Evolutionary conservation across 2,888 invertebrate genomes (phyloP).

Genomic region (Drosophila colorata): DNA sequence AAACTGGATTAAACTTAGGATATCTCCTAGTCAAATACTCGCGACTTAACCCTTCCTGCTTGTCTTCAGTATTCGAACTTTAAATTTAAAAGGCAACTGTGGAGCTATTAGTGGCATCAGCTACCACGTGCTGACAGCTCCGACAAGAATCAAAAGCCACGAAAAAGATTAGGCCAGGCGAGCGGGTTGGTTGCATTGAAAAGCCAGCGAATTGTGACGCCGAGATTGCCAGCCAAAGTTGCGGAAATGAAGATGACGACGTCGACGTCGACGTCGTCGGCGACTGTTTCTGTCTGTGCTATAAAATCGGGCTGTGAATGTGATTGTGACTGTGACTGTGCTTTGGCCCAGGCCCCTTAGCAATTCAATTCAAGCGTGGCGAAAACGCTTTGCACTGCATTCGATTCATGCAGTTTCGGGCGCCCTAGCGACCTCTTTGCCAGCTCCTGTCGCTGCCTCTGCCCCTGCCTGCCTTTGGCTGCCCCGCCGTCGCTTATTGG

Average conservation of each 20-base stretch:
- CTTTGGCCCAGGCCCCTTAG: conserved; percentile 28
- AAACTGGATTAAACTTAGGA: no score
- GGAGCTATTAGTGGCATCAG: neutral
- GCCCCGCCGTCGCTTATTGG: conserved; percentile 62
- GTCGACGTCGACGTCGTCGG: conserved; percentile 18
- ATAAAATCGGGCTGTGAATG: conserved; percentile 11
- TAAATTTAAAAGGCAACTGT: neutral
- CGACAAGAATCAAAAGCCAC: conserved; percentile 33
- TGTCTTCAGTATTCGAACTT: neutral
- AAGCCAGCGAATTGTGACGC: conserved; percentile 72
- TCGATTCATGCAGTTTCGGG: conserved; percentile 45
- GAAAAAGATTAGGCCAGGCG: conserved; percentile 32
- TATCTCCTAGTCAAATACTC: no score
- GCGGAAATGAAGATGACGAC: conserved; percentile 42
- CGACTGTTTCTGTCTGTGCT: conserved; percentile 34
- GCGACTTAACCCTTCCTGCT: no score
- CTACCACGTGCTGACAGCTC: conserved; percentile 38
- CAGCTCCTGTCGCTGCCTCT: neutral
- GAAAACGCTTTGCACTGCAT: conserved; percentile 72
- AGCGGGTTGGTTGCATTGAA: conserved; percentile 46
- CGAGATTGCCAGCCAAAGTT: conserved; percentile 37
- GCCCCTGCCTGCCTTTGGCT: neutral
- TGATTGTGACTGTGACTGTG: conserved; percentile 12
- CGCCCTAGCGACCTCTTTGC: neutral
- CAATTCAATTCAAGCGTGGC: conserved; percentile 72